Conservation (phyloP, 2,888 invertebrate species). For the Lydus trimaculatus region DNA sequence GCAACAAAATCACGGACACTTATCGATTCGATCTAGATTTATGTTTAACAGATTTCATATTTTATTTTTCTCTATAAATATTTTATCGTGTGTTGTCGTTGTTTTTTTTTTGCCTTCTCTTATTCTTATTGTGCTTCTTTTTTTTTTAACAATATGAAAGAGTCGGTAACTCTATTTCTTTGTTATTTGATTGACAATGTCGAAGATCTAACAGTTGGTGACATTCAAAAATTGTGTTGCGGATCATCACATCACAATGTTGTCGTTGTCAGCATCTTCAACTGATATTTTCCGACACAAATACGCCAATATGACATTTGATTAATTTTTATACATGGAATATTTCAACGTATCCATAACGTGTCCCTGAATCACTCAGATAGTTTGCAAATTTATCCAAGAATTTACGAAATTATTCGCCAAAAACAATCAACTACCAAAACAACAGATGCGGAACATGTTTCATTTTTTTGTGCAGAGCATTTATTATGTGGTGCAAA, state of each 20-base stretch:
- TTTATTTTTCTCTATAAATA: background rate
- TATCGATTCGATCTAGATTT: slow-evolving; percentile 16
- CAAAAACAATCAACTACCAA: no score
- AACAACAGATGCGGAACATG: no score
- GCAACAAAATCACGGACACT: background rate
- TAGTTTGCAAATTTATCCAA: no score
- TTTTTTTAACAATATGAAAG: background rate
- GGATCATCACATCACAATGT: background rate
- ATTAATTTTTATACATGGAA: background rate
- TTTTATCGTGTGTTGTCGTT: background rate
- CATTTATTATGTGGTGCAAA: no score
- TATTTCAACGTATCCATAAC: background rate
- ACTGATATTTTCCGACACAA: background rate
- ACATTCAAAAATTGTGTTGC: slow-evolving; percentile 7
- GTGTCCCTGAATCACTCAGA: no score
- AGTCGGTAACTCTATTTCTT: background rate
- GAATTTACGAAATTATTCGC: no score
- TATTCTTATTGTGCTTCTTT: background rate
- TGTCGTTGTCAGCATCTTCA: background rate
- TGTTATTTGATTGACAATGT: slow-evolving; percentile 10
- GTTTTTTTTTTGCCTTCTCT: background rate
- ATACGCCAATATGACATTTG: background rate
- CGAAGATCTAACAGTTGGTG: background rate
- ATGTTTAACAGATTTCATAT: slow-evolving; percentile 12
- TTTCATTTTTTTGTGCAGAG: no score